A percentile compares a stretch with the other conserved stretches of the same genome.
Conservation (phyloP, 2,797 vertebrate genomes). For the Periophthalmus magnuspinnatus region DNA sequence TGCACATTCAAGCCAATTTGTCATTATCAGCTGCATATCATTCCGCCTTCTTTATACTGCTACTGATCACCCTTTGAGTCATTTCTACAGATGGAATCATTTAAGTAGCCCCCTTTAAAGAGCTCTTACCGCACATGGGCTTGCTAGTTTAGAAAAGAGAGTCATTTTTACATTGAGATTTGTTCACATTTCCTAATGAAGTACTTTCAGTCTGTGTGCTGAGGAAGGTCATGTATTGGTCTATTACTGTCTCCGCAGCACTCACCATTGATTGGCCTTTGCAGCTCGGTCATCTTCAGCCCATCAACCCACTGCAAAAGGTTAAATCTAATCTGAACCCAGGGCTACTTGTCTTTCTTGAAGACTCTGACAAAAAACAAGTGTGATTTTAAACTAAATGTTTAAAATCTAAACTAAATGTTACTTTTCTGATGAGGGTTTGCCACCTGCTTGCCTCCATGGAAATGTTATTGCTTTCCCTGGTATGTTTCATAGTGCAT, state of each 20-base stretch:
- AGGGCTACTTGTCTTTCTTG: background rate
- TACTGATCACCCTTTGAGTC: conserved; percentile 53
- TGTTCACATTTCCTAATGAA: conserved; percentile 19
- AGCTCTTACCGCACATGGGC: conserved; percentile 49
- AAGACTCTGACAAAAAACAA: background rate
- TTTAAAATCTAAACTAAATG: too few relatives aligned
- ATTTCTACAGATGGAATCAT: conserved; percentile 58
- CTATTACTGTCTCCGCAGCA: conserved; percentile 1
- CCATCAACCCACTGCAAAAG: conserved; percentile 27
- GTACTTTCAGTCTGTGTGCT: conserved; percentile 13
- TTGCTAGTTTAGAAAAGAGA: conserved; percentile 20
- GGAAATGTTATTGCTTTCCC: too few relatives aligned
- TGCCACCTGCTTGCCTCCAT: too few relatives aligned
- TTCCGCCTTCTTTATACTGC: conserved; percentile 48
- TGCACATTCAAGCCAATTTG: conserved; percentile 58
- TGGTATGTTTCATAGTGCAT: too few relatives aligned
- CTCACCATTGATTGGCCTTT: conserved; percentile 27
- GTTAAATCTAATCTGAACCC: conserved; percentile 23
- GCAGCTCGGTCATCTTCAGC: conserved; percentile 8
- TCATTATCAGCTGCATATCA: conserved; percentile 55
- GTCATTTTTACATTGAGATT: conserved; percentile 3
- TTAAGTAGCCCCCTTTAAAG: conserved; percentile 47
- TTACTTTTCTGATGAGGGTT: too few relatives aligned
- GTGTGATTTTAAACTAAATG: background rate
- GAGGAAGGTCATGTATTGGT: conserved; percentile 7